Evolutionary conservation across 1,140 invertebrate genomes (phyloP).

Genomic region (Frieseomelitta varia): DNA sequence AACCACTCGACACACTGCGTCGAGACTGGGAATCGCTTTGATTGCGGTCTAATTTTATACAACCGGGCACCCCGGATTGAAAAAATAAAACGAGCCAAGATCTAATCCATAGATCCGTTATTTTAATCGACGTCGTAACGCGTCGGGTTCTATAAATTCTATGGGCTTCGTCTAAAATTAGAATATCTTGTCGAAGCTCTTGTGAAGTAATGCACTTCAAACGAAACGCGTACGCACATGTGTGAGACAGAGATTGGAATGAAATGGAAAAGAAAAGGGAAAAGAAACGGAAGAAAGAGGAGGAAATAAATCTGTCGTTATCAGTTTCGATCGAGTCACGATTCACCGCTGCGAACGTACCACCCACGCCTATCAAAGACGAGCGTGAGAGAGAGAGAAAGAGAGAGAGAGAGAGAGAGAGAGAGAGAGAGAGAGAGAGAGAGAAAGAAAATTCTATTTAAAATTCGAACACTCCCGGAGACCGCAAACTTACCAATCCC

Average conservation of each 20-base stretch:
- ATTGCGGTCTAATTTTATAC: background rate
- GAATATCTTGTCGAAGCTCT: background rate
- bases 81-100: background rate
- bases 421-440: too few relatives aligned
- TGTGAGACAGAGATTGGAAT: background rate
- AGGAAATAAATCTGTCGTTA: too few relatives aligned
- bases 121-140: constrained; percentile 2
- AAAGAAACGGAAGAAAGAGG: too few relatives aligned
- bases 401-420: too few relatives aligned
- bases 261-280: too few relatives aligned
- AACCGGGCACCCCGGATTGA: background rate
- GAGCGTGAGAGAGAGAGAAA: background rate
- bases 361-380: background rate
- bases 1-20: background rate
- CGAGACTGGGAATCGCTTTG: background rate
- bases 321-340: too few relatives aligned
- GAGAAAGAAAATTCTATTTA: background rate
- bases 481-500: constrained; percentile 5
- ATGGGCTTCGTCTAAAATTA: background rate
- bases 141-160: constrained; percentile 6
- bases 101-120: constrained; percentile 10
- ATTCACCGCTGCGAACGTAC: background rate
- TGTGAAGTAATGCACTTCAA: background rate
- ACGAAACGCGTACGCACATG: background rate
- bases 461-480: background rate